Conservation (phyloP, 2,797 vertebrate species). For the Myotis findleyi region DNA sequence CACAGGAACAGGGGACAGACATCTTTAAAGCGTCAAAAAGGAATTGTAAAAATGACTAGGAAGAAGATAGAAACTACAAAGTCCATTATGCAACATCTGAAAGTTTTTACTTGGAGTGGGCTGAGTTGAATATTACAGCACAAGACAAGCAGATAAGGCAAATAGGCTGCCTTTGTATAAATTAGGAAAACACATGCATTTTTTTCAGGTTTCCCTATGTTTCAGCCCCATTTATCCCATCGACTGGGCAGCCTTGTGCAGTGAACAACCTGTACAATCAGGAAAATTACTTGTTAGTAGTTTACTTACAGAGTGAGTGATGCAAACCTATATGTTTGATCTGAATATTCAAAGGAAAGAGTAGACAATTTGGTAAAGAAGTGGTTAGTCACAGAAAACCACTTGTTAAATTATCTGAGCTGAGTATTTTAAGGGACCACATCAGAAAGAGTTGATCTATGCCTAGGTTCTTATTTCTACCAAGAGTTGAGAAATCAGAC, state of each 20-base stretch:
- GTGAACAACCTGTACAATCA: background rate
- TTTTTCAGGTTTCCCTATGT: background rate
- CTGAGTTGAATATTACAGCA: background rate
- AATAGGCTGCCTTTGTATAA: background rate
- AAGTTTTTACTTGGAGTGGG: background rate
- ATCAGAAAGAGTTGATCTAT: background rate
- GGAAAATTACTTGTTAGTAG: background rate
- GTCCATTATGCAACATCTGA: too few species aligned
- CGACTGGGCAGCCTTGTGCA: background rate
- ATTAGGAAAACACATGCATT: background rate
- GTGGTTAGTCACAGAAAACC: background rate
- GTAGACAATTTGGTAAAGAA: background rate
- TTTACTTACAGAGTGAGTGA: background rate
- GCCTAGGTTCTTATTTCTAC: background rate
- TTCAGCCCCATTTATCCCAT: background rate
- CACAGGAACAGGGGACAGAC: background rate
- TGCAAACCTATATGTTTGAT: background rate
- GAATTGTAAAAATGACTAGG: background rate
- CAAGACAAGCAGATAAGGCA: background rate
- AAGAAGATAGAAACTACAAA: background rate
- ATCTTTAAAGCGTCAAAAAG: background rate
- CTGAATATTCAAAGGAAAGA: background rate
- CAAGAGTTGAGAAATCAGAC: slow-evolving; percentile 36
- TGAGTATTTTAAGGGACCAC: background rate
- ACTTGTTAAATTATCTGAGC: background rate